Evolutionary conservation across 2,888 invertebrate species (phyloP).

Genomic region (Drosophila infuscata): DNA sequence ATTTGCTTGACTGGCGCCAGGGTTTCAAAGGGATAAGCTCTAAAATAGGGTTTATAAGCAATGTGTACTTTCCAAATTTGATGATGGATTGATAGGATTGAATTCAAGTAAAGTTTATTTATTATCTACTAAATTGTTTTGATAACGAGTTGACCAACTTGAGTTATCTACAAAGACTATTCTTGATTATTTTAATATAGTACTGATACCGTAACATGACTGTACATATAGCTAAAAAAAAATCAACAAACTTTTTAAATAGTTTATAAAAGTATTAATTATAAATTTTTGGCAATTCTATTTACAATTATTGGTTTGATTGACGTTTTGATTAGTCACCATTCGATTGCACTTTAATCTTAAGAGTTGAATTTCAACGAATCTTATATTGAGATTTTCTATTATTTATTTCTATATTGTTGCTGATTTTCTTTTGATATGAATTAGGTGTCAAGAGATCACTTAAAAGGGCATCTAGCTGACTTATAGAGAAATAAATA

Average conservation of each 20-base stretch:
- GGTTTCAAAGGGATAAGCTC: constrained; percentile 57
- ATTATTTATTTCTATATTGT: background rate
- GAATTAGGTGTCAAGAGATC: background rate
- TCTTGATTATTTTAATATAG: background rate
- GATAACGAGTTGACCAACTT: background rate
- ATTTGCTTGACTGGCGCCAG: constrained; percentile 53
- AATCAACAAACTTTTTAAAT: background rate
- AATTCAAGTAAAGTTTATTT: background rate
- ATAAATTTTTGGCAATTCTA: background rate
- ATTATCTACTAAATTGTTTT: background rate
- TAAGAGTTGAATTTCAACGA: background rate
- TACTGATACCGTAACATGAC: background rate
- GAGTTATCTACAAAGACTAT: background rate
- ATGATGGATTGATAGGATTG: background rate
- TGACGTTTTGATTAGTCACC: background rate
- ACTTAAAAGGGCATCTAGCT: background rate
- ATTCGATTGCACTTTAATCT: background rate
- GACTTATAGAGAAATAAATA: background rate
- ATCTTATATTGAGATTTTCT: background rate
- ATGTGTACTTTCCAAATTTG: background rate
- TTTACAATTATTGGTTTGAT: background rate
- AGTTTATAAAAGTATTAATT: background rate
- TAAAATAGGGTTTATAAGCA: constrained; percentile 40
- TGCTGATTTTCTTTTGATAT: background rate
- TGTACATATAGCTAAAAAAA: background rate